Conservation (phyloP, 2,797 vertebrate species). For the Phalanger gymnotis region DNA sequence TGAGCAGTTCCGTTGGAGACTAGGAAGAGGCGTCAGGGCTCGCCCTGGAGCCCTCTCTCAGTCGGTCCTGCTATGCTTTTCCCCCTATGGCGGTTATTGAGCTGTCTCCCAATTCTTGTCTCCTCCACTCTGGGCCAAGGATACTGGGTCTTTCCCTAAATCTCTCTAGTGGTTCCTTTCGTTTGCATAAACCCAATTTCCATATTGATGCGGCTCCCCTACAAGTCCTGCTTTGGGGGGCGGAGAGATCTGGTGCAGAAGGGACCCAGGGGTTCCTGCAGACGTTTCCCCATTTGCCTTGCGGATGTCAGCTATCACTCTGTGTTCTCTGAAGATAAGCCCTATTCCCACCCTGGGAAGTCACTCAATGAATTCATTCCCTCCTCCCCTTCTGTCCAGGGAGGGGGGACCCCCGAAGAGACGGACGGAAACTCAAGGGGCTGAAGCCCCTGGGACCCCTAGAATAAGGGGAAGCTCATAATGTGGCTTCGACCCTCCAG, state of each 20-base stretch:
- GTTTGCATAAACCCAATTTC: slow-evolving; percentile 82
- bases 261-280: neutral
- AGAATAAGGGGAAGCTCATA: neutral
- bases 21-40: neutral
- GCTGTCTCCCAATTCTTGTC: neutral
- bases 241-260: neutral
- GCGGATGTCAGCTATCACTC: no score
- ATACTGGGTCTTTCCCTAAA: neutral
- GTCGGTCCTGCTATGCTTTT: slow-evolving; percentile 8
- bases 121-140: neutral
- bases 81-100: neutral
- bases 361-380: no score
- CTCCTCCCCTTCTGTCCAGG: no score
- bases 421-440: neutral
- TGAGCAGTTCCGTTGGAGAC: neutral
- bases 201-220: slow-evolving; percentile 74
- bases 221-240: neutral
- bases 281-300: no score
- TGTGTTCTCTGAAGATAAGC: neutral
- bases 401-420: neutral
- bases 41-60: neutral
- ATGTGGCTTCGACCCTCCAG: neutral
- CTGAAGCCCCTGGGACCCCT: neutral
- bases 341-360: neutral
- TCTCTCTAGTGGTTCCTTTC: slow-evolving; percentile 40